Evolutionary conservation across 2,113 vertebrate species (phyloP).

Genomic region (Nesoenas mayeri): DNA sequence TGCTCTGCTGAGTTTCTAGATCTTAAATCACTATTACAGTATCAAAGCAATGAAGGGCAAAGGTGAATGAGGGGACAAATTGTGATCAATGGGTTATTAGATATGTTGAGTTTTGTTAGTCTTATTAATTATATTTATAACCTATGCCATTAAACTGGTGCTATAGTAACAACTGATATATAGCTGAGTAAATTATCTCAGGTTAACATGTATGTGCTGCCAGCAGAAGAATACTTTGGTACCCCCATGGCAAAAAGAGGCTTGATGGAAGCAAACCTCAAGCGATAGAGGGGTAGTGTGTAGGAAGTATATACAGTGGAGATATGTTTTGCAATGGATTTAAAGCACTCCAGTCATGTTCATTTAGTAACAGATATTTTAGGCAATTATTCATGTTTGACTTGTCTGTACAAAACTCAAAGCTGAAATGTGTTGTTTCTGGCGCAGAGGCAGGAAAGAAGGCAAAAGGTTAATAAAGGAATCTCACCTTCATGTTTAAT

Average conservation of each 20-base stretch:
- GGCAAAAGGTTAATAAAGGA: slow-evolving; percentile 63
- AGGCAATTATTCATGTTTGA: slow-evolving; percentile 58
- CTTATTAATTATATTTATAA: slow-evolving; percentile 79
- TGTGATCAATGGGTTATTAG: slow-evolving; percentile 76
- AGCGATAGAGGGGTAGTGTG: background rate
- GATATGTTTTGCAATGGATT: background rate
- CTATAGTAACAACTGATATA: slow-evolving; percentile 66
- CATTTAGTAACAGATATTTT: background rate
- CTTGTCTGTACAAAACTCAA: background rate
- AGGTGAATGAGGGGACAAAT: slow-evolving; percentile 71
- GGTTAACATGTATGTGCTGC: background rate
- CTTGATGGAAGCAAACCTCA: background rate
- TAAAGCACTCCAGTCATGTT: background rate
- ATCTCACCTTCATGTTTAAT: slow-evolving; percentile 48
- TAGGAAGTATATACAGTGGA: background rate
- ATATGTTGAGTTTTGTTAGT: slow-evolving; percentile 66
- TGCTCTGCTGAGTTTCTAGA: background rate
- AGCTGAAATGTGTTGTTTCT: slow-evolving; percentile 38
- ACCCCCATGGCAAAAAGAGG: background rate
- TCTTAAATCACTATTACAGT: slow-evolving; percentile 38
- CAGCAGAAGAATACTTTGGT: background rate
- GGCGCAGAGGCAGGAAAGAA: background rate
- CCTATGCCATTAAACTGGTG: slow-evolving; percentile 70
- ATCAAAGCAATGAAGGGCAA: slow-evolving; percentile 39
- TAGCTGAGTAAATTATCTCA: slow-evolving; percentile 71